phyloP scores from a whole-genome alignment of 2,797 vertebrate species.

The Buceros bicornis region DNA sequence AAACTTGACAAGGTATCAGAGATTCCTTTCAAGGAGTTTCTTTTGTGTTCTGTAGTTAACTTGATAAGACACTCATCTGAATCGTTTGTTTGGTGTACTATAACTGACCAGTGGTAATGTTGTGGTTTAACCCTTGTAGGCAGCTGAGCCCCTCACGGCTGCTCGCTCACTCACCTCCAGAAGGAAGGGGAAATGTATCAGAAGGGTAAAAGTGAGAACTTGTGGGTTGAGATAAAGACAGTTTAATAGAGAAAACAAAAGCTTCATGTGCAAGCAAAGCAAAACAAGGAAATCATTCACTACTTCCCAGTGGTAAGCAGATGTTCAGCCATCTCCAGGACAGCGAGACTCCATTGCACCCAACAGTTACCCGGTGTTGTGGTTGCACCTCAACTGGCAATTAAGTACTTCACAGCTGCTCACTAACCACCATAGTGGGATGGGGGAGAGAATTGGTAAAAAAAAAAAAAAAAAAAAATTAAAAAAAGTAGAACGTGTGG shows the following conservation, averaged over 20 bases:
- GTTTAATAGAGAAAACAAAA: background rate
- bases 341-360: fast-evolving
- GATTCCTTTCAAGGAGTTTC: background rate
- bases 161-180: fast-evolving
- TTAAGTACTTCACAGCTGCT: background rate
- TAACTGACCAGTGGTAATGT: background rate
- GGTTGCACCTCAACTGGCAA: background rate
- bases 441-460: background rate
- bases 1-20: background rate
- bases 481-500: background rate
- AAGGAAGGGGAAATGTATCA: background rate
- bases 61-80: background rate
- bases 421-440: background rate
- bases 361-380: background rate
- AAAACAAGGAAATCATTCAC: background rate
- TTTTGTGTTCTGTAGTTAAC: background rate
- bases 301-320: fast-evolving
- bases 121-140: background rate
- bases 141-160: background rate
- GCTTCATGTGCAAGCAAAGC: fast-evolving
- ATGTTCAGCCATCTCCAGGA: background rate
- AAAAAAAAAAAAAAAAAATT: too few species aligned
- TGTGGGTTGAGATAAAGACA: background rate
- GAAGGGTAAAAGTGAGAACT: background rate
- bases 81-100: background rate